Evolutionary conservation across 2,888 invertebrate genomes (phyloP).

Genomic region (Stenotaenia linearis): DNA sequence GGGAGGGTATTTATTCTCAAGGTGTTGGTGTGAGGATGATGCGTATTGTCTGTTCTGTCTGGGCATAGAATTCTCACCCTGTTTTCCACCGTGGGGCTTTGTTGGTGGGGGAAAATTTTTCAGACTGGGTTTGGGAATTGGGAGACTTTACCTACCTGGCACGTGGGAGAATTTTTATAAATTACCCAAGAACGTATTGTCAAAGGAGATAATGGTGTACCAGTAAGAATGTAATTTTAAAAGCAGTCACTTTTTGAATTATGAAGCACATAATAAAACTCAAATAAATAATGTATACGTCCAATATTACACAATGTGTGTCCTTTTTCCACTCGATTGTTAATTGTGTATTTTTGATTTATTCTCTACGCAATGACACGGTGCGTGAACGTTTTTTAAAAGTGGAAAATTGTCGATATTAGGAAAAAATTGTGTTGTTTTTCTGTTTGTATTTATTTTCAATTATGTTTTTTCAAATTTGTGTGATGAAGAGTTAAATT

Average conservation of each 20-base stretch:
- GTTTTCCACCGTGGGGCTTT: background rate
- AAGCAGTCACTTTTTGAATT: conserved; percentile 9
- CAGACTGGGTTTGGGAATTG: conserved; percentile 24
- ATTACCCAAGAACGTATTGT: conserved; percentile 5
- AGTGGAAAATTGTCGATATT: conserved; percentile 5
- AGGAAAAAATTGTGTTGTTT: no score
- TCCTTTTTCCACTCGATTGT: conserved; percentile 7
- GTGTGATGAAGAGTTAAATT: background rate
- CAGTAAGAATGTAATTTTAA: background rate
- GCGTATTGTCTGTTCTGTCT: conserved; percentile 22
- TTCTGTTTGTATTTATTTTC: background rate
- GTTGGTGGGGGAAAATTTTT: background rate
- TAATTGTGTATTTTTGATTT: background rate
- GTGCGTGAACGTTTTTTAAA: background rate
- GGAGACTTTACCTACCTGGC: conserved; percentile 17
- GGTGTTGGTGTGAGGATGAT: conserved; percentile 3
- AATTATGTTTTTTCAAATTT: background rate
- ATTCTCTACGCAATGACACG: background rate
- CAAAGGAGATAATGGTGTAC: background rate
- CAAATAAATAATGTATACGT: background rate
- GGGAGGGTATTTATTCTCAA: background rate
- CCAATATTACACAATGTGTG: background rate
- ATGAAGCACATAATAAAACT: conserved; percentile 12
- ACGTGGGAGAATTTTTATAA: conserved; percentile 24
- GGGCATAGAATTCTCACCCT: background rate